A percentile compares a stretch with the other conserved stretches of the same genome.
These are phyloP conservation scores for Volucella bombylans DNA, from an alignment of 2,888 invertebrate genomes.

Conservation along the genomic window DNA sequence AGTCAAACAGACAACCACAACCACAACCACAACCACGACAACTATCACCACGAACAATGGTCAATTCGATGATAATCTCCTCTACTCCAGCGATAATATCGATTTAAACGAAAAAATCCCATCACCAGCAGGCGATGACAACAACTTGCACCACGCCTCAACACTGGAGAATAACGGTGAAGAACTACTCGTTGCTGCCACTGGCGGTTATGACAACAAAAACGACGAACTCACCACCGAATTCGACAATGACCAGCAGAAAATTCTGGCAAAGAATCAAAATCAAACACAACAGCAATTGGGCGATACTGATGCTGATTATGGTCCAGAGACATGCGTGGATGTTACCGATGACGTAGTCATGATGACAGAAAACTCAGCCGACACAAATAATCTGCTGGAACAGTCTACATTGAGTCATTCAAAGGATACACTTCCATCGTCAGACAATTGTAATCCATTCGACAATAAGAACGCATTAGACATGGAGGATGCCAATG, in stretches of 20 bases:
- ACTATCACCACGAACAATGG: conserved; percentile 61
- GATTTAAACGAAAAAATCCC: conserved; percentile 64
- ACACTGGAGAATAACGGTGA: conserved; percentile 66
- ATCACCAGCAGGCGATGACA: conserved; percentile 50
- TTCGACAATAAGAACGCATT: conserved; percentile 70
- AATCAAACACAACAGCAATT: conserved; percentile 64
- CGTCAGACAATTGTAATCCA: conserved; percentile 75
- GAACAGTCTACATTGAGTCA: conserved; percentile 74
- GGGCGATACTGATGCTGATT: conserved; percentile 85
- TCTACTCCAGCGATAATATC: conserved; percentile 65
- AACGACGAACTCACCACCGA: conserved; percentile 39
- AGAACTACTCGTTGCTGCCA: conserved; percentile 54
- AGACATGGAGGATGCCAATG: conserved; percentile 64
- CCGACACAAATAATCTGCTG: conserved; percentile 70
- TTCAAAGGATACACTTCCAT: conserved; percentile 75
- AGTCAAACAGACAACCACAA: conserved; percentile 60
- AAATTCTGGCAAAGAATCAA: conserved; percentile 57
- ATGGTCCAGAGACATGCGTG: conserved; percentile 90
- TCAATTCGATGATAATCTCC: conserved; percentile 68
- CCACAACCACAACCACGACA: conserved; percentile 54
- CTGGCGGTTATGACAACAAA: conserved; percentile 53
- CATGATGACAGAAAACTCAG: conserved; percentile 74
- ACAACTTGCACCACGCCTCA: conserved; percentile 58
- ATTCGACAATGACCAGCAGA: conserved; percentile 55
- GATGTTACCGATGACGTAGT: conserved; percentile 85